phyloP scores from a whole-genome alignment of 2,113 vertebrate genomes.

The Hyperopisus bebe region DNA sequence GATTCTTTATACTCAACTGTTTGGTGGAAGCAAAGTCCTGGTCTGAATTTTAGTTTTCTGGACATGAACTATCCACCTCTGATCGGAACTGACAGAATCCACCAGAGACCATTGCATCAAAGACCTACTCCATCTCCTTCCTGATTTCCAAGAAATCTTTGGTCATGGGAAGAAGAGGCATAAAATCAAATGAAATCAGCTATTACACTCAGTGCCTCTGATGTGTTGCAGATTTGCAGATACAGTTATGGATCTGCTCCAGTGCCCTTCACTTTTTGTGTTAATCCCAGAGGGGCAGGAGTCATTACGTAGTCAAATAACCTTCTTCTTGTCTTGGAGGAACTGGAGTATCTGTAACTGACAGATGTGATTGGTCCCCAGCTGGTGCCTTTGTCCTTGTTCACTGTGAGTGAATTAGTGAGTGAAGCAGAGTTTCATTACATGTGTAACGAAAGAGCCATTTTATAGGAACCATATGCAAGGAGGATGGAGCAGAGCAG shows the following conservation, averaged over 20 bases:
- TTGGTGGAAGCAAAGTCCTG: neutral
- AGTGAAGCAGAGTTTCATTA: constrained; percentile 53
- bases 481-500: constrained; percentile 36
- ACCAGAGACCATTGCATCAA: neutral
- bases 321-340: neutral
- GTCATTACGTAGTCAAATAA: neutral
- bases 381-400: neutral
- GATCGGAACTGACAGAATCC: neutral
- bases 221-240: neutral
- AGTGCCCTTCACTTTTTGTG: neutral
- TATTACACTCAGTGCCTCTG: neutral
- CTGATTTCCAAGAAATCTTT: neutral
- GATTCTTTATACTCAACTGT: neutral
- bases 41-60: neutral
- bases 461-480: constrained; percentile 58
- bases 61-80: neutral
- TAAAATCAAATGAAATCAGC: neutral
- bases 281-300: neutral
- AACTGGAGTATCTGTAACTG: neutral
- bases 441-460: constrained; percentile 34
- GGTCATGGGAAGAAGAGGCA: neutral
- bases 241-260: neutral
- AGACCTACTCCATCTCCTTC: neutral
- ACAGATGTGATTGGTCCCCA: neutral
- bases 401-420: neutral